phyloP scores from a whole-genome alignment of 2,113 vertebrate genomes.

The Oncorhynchus keta region DNA sequence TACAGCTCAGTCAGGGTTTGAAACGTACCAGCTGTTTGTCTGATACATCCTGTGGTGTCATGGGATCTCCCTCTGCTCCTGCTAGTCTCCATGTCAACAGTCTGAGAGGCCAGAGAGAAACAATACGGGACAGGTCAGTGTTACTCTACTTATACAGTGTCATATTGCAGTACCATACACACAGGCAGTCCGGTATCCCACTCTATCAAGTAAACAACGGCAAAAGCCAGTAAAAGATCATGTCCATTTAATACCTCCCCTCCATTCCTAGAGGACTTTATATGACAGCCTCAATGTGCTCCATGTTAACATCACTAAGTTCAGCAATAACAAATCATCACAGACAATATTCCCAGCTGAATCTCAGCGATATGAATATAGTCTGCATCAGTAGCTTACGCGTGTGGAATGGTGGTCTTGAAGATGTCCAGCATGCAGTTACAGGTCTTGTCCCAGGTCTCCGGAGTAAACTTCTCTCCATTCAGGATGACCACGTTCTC shows the following conservation, averaged over 20 bases:
- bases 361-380: too few species aligned
- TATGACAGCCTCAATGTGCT: too few species aligned
- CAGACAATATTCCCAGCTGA: too few species aligned
- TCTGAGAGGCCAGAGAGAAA: constrained; percentile 66
- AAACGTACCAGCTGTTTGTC: constrained; percentile 90
- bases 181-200: too few species aligned
- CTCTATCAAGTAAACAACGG: too few species aligned
- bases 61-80: constrained; percentile 75
- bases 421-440: constrained; percentile 99
- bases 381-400: constrained; percentile 77
- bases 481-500: constrained; percentile 99
- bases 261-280: too few species aligned
- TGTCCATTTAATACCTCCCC: too few species aligned
- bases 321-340: too few species aligned
- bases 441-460: constrained; percentile 99
- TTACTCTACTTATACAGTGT: neutral
- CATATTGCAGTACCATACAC: too few species aligned
- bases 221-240: too few species aligned
- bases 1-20: neutral
- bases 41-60: constrained; percentile 75
- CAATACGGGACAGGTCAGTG: neutral
- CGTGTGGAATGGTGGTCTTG: constrained; percentile 96
- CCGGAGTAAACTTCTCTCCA: constrained; percentile 94
- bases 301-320: too few species aligned
- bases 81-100: constrained; percentile 91